phyloP scores from a whole-genome alignment of 1,140 invertebrate genomes.

The Lethocerus indicus region DNA sequence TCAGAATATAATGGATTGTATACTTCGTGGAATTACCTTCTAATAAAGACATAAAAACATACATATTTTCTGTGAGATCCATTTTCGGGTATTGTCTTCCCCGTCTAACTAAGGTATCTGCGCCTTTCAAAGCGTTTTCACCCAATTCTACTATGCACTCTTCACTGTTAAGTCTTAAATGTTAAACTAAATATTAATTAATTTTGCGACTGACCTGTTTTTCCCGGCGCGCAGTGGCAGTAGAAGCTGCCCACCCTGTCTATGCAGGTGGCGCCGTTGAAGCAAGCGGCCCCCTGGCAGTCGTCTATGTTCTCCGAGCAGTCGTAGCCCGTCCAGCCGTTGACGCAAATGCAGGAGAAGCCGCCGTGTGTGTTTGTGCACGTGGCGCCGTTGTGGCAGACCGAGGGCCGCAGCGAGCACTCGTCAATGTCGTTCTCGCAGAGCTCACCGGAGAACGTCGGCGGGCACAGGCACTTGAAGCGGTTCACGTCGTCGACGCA shows the following conservation, averaged over 20 bases:
- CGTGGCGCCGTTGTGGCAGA: conserved; percentile 88
- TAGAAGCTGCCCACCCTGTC: conserved; percentile 87
- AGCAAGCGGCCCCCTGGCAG: conserved; percentile 80
- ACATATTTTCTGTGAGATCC: no score
- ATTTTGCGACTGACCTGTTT: conserved; percentile 68
- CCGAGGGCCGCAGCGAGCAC: conserved; percentile 56
- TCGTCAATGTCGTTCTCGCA: conserved; percentile 67
- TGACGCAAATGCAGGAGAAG: conserved; percentile 91
- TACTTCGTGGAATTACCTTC: no score
- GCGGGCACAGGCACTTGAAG: conserved; percentile 75
- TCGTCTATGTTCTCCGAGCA: conserved; percentile 90
- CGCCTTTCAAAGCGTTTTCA: no score
- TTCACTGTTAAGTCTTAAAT: no score
- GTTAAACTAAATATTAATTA: no score
- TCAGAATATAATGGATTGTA: no score
- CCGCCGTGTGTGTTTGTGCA: conserved; percentile 80
- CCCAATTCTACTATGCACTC: no score
- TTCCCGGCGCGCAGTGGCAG: conserved; percentile 88
- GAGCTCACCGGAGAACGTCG: conserved; percentile 68
- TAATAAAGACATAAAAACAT: no score
- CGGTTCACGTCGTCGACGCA: conserved; percentile 75
- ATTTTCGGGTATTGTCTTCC: no score
- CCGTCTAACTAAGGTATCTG: no score
- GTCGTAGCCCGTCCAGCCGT: conserved; percentile 82
- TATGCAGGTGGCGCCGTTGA: conserved; percentile 92